phyloP scores from a whole-genome alignment of 2,888 invertebrate species.

The Epirrita christyi region DNA sequence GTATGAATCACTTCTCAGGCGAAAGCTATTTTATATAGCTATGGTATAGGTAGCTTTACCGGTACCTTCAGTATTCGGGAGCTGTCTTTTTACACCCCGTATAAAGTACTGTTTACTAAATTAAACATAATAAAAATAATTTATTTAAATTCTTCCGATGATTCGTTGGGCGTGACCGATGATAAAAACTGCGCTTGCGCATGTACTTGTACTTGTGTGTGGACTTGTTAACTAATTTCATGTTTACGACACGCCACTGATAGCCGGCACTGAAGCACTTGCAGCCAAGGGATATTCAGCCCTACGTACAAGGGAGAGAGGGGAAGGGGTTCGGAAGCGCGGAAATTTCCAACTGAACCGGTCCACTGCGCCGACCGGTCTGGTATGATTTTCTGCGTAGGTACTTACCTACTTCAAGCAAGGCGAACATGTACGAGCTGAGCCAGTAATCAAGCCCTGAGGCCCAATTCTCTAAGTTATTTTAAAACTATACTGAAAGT shows the following conservation, averaged over 20 bases:
- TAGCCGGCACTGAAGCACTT: not conserved
- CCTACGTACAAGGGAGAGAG: conserved; percentile 1
- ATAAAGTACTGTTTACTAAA: too few species aligned
- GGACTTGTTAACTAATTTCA: not conserved
- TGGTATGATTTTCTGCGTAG: conserved; percentile 48
- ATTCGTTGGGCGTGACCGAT: too few species aligned
- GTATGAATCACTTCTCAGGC: too few species aligned
- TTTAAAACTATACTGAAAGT: too few species aligned
- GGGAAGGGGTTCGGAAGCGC: conserved; percentile 65
- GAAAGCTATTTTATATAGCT: too few species aligned
- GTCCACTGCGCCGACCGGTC: conserved; percentile 67
- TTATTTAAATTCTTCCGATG: too few species aligned
- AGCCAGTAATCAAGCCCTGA: not conserved
- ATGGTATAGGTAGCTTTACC: too few species aligned
- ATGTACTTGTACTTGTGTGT: not conserved
- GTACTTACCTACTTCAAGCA: conserved; percentile 12
- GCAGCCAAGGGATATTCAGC: conserved; percentile 2
- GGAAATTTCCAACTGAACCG: conserved; percentile 69
- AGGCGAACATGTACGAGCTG: conserved; percentile 13
- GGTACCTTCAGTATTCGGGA: too few species aligned
- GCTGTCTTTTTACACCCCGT: too few species aligned
- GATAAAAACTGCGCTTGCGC: not conserved
- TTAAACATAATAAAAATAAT: too few species aligned
- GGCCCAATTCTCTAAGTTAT: too few species aligned
- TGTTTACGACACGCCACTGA: not conserved